These are phyloP conservation scores for Drosophila pruinosa DNA, from an alignment of 1,140 invertebrate species.

Conservation along the genomic window DNA sequence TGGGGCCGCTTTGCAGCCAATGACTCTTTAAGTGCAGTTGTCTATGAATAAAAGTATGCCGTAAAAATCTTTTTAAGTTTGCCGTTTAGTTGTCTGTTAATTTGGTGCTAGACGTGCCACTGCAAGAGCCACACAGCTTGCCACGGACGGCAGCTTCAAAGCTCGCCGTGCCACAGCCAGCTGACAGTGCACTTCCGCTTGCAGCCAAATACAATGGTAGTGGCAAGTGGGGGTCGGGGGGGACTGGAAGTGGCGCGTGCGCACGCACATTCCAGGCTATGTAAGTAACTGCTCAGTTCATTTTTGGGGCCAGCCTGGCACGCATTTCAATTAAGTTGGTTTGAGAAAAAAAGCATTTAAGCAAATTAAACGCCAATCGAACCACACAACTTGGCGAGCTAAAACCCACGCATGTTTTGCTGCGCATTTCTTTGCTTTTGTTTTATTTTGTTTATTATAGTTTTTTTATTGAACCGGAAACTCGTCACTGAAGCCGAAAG, in stretches of 20 bases:
- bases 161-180: conserved; percentile 18
- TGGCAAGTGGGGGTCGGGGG: not conserved
- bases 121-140: conserved; percentile 44
- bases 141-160: conserved; percentile 51
- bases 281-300: not conserved
- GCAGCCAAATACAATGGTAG: not conserved
- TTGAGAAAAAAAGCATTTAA: conserved; percentile 48
- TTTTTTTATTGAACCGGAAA: conserved; percentile 68
- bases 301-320: conserved; percentile 28
- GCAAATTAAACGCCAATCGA: conserved; percentile 57
- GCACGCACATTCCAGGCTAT: conserved; percentile 53
- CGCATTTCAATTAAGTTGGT: conserved; percentile 62
- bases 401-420: not conserved
- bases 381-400: conserved; percentile 35
- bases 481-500: conserved; percentile 38
- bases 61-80: conserved; percentile 61
- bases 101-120: conserved; percentile 55
- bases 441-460: conserved; percentile 15
- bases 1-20: not conserved
- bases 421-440: conserved; percentile 12
- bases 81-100: conserved; percentile 49
- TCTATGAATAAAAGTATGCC: conserved; percentile 51
- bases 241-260: conserved; percentile 38
- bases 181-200: conserved; percentile 72
- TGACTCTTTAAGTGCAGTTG: conserved; percentile 61